A percentile compares a stretch with the other conserved stretches of the same genome.
These are phyloP conservation scores for Drosophila obscura DNA, from an alignment of 1,140 invertebrate species.

Conservation along the genomic window DNA sequence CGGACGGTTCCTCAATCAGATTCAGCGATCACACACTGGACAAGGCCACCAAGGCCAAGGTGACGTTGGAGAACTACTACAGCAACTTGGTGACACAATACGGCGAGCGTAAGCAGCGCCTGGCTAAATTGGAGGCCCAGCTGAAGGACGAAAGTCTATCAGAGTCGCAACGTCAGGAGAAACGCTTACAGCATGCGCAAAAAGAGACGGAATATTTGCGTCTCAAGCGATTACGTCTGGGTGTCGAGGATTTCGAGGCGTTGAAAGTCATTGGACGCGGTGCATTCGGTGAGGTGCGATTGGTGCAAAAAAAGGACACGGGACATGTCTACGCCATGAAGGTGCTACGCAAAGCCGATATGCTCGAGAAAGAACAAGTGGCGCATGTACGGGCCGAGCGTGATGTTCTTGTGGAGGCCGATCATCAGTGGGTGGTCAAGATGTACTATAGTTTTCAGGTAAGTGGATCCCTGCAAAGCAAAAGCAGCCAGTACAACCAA, in stretches of 20 bases:
- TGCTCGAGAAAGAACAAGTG: constrained; percentile 99
- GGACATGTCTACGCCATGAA: constrained; percentile 99
- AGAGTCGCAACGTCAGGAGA: constrained; percentile 93
- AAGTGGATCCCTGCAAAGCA: constrained; percentile 37
- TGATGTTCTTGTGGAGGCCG: constrained; percentile 99
- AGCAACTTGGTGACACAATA: constrained; percentile 98
- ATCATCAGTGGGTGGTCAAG: constrained; percentile 99
- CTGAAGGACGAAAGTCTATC: constrained; percentile 96
- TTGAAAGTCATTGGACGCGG: constrained; percentile 98
- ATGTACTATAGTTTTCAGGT: constrained; percentile 99
- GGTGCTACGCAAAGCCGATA: constrained; percentile 99
- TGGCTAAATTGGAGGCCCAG: constrained; percentile 96
- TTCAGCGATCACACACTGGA: constrained; percentile 98
- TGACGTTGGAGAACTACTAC: constrained; percentile 99
- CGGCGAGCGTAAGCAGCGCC: constrained; percentile 96
- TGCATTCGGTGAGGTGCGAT: constrained; percentile 98
- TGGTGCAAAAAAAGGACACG: constrained; percentile 99
- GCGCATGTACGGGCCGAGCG: constrained; percentile 99
- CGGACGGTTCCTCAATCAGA: constrained; percentile 87
- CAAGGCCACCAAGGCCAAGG: constrained; percentile 99
- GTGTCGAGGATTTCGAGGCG: constrained; percentile 99
- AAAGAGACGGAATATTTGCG: constrained; percentile 99
- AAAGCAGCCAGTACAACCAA: background rate
- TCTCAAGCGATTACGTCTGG: constrained; percentile 96
- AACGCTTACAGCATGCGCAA: constrained; percentile 96